These are phyloP conservation scores for Brachyalestes nurse DNA, from an alignment of 2,797 vertebrate species.

Conservation along the genomic window DNA sequence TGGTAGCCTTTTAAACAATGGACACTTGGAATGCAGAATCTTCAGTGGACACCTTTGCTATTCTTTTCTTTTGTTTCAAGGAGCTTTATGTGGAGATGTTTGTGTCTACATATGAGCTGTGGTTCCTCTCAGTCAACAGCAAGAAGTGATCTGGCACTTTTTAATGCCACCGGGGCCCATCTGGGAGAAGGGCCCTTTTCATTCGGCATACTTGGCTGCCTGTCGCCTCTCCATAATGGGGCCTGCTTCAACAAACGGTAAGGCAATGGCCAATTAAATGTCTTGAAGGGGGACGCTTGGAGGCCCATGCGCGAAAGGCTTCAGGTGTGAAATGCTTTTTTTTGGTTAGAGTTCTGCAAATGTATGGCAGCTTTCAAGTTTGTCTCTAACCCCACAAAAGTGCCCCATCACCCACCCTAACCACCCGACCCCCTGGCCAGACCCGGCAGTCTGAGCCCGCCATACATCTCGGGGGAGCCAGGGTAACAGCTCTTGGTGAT, in stretches of 20 bases:
- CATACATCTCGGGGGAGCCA: constrained; percentile 86
- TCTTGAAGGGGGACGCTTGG: constrained; percentile 97
- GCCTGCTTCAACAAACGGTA: constrained; percentile 89
- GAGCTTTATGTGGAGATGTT: constrained; percentile 64
- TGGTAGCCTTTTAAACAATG: neutral
- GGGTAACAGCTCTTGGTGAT: constrained; percentile 79
- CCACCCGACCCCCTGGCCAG: constrained; percentile 74
- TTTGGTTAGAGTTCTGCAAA: constrained; percentile 90
- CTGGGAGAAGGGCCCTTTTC: constrained; percentile 92
- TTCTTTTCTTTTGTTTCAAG: constrained; percentile 15
- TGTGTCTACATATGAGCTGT: constrained; percentile 74
- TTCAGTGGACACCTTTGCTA: neutral
- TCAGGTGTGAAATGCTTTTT: constrained; percentile 99
- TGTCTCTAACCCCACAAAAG: constrained; percentile 76
- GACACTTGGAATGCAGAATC: neutral
- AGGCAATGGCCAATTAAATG: constrained; percentile 99
- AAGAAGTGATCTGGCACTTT: constrained; percentile 88
- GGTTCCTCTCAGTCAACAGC: constrained; percentile 79
- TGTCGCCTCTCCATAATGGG: constrained; percentile 92
- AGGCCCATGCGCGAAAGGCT: constrained; percentile 93
- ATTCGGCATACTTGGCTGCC: constrained; percentile 92
- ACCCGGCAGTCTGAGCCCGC: constrained; percentile 75
- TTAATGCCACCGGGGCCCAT: constrained; percentile 84
- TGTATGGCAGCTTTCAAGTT: constrained; percentile 97
- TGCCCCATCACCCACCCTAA: constrained; percentile 72